Conservation (phyloP, 1,140 invertebrate genomes). For the Lepidurus arcticus region DNA sequence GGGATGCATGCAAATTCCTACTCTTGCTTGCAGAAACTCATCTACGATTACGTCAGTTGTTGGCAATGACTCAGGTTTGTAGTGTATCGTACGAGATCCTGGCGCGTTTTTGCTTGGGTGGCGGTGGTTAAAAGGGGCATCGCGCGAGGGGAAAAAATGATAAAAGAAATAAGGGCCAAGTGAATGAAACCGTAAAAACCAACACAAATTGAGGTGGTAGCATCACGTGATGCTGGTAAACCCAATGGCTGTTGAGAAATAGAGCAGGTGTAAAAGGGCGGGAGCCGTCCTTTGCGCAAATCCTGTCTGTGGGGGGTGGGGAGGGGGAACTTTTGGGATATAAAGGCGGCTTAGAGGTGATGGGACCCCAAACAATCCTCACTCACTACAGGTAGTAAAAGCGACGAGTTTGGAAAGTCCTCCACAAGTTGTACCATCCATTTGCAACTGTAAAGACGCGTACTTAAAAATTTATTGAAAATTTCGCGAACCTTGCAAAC, state of each 20-base stretch:
- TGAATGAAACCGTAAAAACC: conserved; percentile 14
- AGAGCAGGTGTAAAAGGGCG: conserved; percentile 8
- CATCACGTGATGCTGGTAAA: not conserved
- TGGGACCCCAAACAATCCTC: not conserved
- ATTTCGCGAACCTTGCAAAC: not conserved
- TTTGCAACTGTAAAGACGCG: not conserved
- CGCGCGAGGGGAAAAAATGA: too few relatives aligned
- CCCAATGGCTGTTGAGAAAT: not conserved
- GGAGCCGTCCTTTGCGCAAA: conserved; percentile 5
- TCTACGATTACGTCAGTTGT: not conserved
- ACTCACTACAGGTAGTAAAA: conserved; percentile 18
- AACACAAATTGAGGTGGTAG: not conserved
- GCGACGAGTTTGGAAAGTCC: not conserved
- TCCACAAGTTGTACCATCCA: not conserved
- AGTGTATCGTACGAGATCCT: not conserved
- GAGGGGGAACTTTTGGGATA: not conserved
- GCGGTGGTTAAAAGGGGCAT: too few relatives aligned
- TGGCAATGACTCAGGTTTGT: conserved; percentile 3
- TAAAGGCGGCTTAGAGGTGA: conserved; percentile 7
- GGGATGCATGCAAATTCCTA: not conserved
- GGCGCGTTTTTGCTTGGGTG: not conserved
- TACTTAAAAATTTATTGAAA: not conserved
- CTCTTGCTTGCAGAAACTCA: not conserved
- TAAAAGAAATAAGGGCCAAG: not conserved
- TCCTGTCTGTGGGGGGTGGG: not conserved